Conservation (phyloP, 2,113 vertebrate genomes). For the Jacana jacana region DNA sequence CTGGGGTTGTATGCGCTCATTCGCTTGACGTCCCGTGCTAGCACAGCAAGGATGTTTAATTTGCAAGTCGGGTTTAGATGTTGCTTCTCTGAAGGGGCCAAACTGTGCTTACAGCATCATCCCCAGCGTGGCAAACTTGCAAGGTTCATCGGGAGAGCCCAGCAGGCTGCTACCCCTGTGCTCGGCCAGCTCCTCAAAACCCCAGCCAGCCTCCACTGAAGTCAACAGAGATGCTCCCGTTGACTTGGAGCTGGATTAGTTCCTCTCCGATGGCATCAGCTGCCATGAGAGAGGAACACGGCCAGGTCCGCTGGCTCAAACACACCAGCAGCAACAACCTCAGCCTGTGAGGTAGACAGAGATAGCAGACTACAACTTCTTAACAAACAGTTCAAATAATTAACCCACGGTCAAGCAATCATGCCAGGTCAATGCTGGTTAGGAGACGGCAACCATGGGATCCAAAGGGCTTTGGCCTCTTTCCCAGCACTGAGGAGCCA, state of each 20-base stretch:
- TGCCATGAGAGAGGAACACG: background rate
- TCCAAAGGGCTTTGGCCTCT: background rate
- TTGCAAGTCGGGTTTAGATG: background rate
- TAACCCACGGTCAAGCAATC: background rate
- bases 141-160: background rate
- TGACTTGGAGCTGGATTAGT: background rate
- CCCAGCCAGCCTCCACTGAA: background rate
- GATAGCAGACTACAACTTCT: conserved; percentile 1
- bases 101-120: background rate
- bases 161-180: background rate
- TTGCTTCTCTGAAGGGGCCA: background rate
- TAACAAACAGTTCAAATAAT: background rate
- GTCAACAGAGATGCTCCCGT: background rate
- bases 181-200: background rate
- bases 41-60: background rate
- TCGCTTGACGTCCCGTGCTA: background rate
- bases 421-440: background rate
- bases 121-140: background rate
- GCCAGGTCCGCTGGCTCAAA: conserved; percentile 4
- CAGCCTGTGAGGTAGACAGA: conserved; percentile 12
- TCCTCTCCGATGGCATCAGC: background rate
- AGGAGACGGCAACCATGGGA: background rate
- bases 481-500: background rate
- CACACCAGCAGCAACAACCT: background rate
- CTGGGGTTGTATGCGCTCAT: background rate